These are phyloP conservation scores for Styela clava DNA, from an alignment of 23 tunicate species.

Conservation along the genomic window DNA sequence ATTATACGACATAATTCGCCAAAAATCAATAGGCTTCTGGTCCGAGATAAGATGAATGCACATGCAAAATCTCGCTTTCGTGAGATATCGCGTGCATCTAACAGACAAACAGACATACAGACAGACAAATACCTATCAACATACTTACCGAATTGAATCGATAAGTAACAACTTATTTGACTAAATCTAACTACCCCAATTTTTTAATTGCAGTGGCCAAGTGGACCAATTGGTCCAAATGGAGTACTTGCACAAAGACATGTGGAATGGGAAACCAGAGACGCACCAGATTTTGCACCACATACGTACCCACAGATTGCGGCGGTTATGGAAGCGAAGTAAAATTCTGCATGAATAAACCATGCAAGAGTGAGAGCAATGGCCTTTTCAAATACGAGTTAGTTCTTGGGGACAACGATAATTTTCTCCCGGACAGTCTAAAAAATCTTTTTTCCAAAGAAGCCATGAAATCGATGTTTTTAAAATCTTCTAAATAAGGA, in stretches of 20 bases:
- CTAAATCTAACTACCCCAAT: no score
- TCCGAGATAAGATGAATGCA: no score
- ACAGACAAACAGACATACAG: no score
- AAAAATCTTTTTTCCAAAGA: constrained; percentile 2
- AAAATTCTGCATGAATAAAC: constrained; percentile 17
- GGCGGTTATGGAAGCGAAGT: constrained; percentile 22
- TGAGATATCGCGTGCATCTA: no score
- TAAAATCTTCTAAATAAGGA: no score
- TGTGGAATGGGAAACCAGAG: constrained; percentile 35
- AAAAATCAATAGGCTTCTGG: no score
- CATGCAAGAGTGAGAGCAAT: not conserved
- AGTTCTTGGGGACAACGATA: not conserved
- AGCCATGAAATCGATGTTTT: no score
- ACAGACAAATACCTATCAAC: no score
- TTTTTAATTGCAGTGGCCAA: constrained; percentile 13
- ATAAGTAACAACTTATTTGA: no score
- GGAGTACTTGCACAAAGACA: constrained; percentile 25
- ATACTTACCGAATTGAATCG: no score
- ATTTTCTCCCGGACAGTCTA: not conserved
- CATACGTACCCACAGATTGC: constrained; percentile 33
- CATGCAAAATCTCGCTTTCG: no score
- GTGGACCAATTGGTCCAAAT: constrained; percentile 36
- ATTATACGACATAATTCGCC: no score
- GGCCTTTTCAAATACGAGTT: constrained; percentile 1
- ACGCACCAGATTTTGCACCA: constrained; percentile 29